A percentile compares a stretch with the other conserved stretches of the same genome.
phyloP scores from a whole-genome alignment of 2,797 vertebrate species.

The Cyprinella venusta region DNA sequence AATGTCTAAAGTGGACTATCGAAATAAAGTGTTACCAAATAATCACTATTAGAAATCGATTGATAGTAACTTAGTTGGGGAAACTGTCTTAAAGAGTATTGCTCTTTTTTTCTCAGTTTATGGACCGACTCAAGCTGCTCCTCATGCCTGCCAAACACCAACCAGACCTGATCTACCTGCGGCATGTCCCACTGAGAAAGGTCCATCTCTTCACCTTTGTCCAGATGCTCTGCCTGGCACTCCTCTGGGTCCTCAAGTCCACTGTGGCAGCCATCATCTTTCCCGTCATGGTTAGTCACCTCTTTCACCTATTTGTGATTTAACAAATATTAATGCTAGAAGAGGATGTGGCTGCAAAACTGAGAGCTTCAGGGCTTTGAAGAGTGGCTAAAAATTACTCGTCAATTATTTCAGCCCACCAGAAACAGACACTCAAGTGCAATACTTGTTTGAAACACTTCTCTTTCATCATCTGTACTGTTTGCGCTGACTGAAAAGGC shows the following conservation, averaged over 20 bases:
- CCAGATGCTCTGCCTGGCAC: constrained; percentile 90
- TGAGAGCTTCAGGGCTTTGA: background rate
- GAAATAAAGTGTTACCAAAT: no score
- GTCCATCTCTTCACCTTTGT: constrained; percentile 97
- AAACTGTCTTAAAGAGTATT: background rate
- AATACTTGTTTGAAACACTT: constrained; percentile 2
- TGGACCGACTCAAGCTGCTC: constrained; percentile 95
- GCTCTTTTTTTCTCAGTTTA: constrained; percentile 80
- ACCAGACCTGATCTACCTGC: constrained; percentile 95
- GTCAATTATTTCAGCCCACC: background rate
- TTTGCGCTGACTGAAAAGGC: background rate
- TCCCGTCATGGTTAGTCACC: constrained; percentile 90
- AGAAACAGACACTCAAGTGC: constrained; percentile 2
- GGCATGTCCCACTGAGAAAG: constrained; percentile 93
- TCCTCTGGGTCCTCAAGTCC: constrained; percentile 98
- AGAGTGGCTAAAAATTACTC: background rate
- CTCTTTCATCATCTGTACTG: background rate
- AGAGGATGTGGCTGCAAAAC: background rate
- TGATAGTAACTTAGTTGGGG: background rate
- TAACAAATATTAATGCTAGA: background rate
- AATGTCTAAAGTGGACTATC: no score
- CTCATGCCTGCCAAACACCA: constrained; percentile 98
- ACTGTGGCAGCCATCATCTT: constrained; percentile 97
- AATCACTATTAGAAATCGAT: background rate
- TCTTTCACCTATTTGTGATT: background rate